Conservation (phyloP, 1,140 invertebrate species). For the Lineus longissimus region DNA sequence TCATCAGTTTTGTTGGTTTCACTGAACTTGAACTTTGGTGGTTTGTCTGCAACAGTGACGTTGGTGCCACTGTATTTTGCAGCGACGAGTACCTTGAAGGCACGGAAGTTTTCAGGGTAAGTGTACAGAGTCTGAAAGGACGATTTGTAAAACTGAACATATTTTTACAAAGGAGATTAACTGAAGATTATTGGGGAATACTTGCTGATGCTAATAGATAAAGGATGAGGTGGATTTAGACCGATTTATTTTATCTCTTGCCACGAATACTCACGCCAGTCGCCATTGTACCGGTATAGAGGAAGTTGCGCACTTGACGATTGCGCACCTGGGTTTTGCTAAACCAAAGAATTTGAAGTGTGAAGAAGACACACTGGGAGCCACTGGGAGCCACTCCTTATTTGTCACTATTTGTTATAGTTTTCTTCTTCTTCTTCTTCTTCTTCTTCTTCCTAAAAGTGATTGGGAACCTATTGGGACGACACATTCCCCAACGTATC, state of each 20-base stretch:
- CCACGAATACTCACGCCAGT: slow-evolving; percentile 57
- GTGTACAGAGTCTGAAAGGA: slow-evolving; percentile 87
- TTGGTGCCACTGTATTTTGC: slow-evolving; percentile 88
- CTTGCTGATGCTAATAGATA: no score
- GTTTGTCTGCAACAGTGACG: slow-evolving; percentile 66
- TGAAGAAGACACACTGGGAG: no score
- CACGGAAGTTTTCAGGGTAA: slow-evolving; percentile 92
- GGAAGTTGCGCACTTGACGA: slow-evolving; percentile 33
- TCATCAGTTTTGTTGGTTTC: slow-evolving; percentile 83
- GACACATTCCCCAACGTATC: no score
- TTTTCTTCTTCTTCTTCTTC: no score
- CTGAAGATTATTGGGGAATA: no score
- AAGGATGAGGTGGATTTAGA: no score
- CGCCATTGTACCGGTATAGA: slow-evolving; percentile 55
- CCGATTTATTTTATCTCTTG: no score
- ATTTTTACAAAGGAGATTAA: no score
- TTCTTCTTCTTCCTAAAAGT: no score
- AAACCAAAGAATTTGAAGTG: not conserved
- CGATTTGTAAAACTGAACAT: slow-evolving; percentile 9
- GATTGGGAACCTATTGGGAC: no score
- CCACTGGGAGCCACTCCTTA: no score
- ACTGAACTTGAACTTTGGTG: slow-evolving; percentile 83
- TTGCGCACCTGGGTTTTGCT: not conserved
- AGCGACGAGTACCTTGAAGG: slow-evolving; percentile 83
- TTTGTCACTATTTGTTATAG: no score